phyloP scores from a whole-genome alignment of 1,140 invertebrate genomes.

The Rhynchophorus ferrugineus region DNA sequence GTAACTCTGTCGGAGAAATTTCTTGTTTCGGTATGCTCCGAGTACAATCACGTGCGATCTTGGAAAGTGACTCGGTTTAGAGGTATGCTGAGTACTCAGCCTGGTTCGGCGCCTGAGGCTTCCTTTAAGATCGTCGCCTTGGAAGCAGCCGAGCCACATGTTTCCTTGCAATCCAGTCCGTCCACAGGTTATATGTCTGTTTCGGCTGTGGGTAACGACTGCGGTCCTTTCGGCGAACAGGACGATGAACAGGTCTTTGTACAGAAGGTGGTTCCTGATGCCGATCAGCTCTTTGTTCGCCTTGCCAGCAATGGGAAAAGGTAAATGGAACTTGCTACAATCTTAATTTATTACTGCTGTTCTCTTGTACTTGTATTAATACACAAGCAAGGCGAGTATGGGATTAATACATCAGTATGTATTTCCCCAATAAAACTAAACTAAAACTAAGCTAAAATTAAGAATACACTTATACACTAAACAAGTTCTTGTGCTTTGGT shows the following conservation, averaged over 20 bases:
- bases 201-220: slow-evolving; percentile 56
- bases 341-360: too few relatives aligned
- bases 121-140: slow-evolving; percentile 92
- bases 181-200: slow-evolving; percentile 4
- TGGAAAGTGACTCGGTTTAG: slow-evolving; percentile 95
- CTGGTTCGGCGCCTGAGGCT: slow-evolving; percentile 90
- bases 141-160: slow-evolving; percentile 74
- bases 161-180: slow-evolving; percentile 41
- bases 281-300: slow-evolving; percentile 88
- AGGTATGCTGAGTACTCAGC: slow-evolving; percentile 95
- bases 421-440: too few relatives aligned
- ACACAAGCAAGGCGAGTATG: too few relatives aligned
- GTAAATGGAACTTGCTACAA: slow-evolving; percentile 39
- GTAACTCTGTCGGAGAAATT: slow-evolving; percentile 95
- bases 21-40: slow-evolving; percentile 92
- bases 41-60: slow-evolving; percentile 95
- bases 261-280: slow-evolving; percentile 95
- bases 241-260: slow-evolving; percentile 97
- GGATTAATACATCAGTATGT: too few relatives aligned
- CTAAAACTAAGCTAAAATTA: too few relatives aligned
- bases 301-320: slow-evolving; percentile 91
- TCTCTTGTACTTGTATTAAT: too few relatives aligned
- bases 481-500: too few relatives aligned
- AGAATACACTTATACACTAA: not conserved
- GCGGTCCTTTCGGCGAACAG: slow-evolving; percentile 94